phyloP scores from a whole-genome alignment of 2,888 invertebrate genomes.

The Dexiosoma caninum region DNA sequence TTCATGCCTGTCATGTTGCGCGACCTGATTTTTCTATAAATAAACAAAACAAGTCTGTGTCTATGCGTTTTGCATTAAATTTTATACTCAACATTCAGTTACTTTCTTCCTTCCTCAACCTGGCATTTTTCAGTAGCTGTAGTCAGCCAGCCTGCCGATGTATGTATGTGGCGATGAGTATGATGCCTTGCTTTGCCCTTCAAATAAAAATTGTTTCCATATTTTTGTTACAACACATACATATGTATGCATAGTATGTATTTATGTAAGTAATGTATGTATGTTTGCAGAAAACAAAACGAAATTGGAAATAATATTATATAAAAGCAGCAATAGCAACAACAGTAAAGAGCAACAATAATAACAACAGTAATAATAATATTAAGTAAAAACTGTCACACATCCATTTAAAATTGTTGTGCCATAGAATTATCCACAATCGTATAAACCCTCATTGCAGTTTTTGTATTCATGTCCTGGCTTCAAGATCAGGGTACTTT shows the following conservation, averaged over 20 bases:
- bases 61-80: neutral
- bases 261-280: slow-evolving; percentile 43
- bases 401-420: slow-evolving; percentile 45
- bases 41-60: slow-evolving; percentile 14
- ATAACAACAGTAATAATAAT: slow-evolving; percentile 19
- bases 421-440: slow-evolving; percentile 33
- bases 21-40: slow-evolving; percentile 33
- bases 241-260: too few species aligned
- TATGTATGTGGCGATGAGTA: neutral
- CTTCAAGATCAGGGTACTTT: slow-evolving; percentile 30
- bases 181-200: neutral
- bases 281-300: slow-evolving; percentile 24
- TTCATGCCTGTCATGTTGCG: slow-evolving; percentile 57
- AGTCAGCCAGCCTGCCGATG: slow-evolving; percentile 24
- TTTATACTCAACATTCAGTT: neutral
- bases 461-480: neutral
- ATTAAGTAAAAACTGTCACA: slow-evolving; percentile 50
- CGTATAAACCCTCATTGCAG: slow-evolving; percentile 52
- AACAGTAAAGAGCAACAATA: neutral
- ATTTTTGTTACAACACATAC: slow-evolving; percentile 54
- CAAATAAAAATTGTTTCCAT: slow-evolving; percentile 55
- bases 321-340: slow-evolving; percentile 1
- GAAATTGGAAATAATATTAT: neutral
- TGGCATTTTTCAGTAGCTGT: too few species aligned
- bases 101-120: neutral